phyloP scores from a whole-genome alignment of 2,797 vertebrate genomes.

The Gallirallus australis region DNA sequence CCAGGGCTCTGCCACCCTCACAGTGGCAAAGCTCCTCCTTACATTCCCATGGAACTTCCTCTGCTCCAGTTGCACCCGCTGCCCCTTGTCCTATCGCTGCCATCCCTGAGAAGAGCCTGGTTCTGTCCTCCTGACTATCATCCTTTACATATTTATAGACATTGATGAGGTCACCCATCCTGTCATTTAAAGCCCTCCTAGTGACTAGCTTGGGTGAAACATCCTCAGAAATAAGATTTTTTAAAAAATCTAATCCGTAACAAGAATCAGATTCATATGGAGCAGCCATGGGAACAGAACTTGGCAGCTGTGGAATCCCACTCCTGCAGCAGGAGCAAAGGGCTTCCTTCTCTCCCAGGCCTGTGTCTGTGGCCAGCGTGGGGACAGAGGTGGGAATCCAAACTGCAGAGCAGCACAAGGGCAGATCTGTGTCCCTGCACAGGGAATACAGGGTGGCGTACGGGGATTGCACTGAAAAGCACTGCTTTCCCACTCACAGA shows the following conservation, averaged over 20 bases:
- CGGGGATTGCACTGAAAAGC: neutral
- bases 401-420: neutral
- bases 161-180: too few species aligned
- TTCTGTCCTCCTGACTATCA: too few species aligned
- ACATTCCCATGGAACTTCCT: too few species aligned
- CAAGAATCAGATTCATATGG: neutral
- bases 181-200: neutral
- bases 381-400: neutral
- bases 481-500: neutral
- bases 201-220: neutral
- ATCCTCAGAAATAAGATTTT: neutral
- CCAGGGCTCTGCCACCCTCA: too few species aligned
- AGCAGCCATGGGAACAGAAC: neutral
- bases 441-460: neutral
- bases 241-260: neutral
- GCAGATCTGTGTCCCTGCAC: fast-evolving
- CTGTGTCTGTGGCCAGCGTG: fast-evolving
- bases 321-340: neutral
- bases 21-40: too few species aligned
- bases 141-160: too few species aligned
- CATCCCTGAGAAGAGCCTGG: too few species aligned
- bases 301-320: neutral
- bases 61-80: too few species aligned
- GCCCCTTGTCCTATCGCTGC: too few species aligned
- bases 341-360: neutral